Base-by-base conservation (phyloP, 2,888 invertebrate genomes). In the Amphiduros pacificus region DNA sequence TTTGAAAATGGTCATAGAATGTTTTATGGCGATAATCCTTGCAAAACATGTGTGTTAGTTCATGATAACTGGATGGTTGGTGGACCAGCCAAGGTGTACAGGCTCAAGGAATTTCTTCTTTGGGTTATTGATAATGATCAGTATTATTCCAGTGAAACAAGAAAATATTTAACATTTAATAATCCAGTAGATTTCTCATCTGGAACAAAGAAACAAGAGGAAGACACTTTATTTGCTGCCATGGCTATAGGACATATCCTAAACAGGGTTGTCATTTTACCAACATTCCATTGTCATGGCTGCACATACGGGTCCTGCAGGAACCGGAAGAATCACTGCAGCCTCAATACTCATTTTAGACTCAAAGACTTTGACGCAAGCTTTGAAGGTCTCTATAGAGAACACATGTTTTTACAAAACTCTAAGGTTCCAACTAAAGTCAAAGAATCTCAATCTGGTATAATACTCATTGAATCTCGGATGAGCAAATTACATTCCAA, bases 281-380 rank as follows among this genome's bases (percentile, higher is more conserved):
- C 70, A 9, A 27, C 60, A 2, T 70, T 70, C 40, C 68, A 63
- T 22, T 70, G 70, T 48, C 67, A 66, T 36, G 57, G 49, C 17
- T 70, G 70, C 52, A 14, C 36, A 6, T 41, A 29, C 14, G 53
- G 55, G 22, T 36, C 52, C 17, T 70, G 70, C 55, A 48, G 26
- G 9, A 58, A 32, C 26, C 17, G 32, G 3, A 24, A 20, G 17
- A 17, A 40, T 6, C 29, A n/a, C 9, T 58, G 58, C 41, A 24
- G 48, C 2, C 58, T 58, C 32, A 58, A 36, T 27, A 26, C 58
- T 14, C 50, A 49, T 26, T 14, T 58, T 27, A 32, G 48, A 28
- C 49, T 58, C 2, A 27, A 58, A 14, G 36, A 14, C 2, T 58
- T 58, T 31, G 31, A 58, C 27, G 11, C 22, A n/a, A 24, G 32